Percentiles rank a stretch among this genome's conserved stretches.
Evolutionary conservation across 2,113 vertebrate species (phyloP).

Genomic region (Otis tarda): DNA sequence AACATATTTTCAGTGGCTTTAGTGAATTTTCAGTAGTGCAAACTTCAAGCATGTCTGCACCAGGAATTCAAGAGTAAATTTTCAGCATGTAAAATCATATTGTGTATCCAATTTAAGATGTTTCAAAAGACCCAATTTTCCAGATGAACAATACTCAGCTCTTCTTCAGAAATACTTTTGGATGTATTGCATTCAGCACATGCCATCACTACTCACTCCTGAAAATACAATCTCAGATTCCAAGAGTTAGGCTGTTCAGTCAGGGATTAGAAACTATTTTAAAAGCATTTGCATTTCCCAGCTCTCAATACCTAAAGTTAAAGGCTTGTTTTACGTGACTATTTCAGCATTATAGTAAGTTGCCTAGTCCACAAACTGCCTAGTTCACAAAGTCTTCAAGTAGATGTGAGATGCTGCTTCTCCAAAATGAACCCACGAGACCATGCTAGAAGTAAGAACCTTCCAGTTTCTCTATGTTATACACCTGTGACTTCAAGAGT

Average conservation of each 20-base stretch:
- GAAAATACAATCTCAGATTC: not conserved
- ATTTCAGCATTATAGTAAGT: not conserved
- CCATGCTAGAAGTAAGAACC: not conserved
- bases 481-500: fast-evolving
- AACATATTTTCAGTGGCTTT: not conserved
- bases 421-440: not conserved
- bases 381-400: not conserved
- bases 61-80: not conserved
- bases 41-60: not conserved
- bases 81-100: not conserved
- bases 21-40: not conserved
- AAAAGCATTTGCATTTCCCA: not conserved
- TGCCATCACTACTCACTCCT: not conserved
- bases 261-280: not conserved
- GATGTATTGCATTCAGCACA: not conserved
- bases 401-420: not conserved
- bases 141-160: not conserved
- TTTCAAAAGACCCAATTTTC: not conserved
- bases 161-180: not conserved
- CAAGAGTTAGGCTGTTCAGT: not conserved
- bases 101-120: not conserved
- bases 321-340: not conserved
- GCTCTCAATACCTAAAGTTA: not conserved
- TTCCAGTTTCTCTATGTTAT: not conserved
- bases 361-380: not conserved